phyloP scores from a whole-genome alignment of 2,888 invertebrate species.

The Morpho deidamia region DNA sequence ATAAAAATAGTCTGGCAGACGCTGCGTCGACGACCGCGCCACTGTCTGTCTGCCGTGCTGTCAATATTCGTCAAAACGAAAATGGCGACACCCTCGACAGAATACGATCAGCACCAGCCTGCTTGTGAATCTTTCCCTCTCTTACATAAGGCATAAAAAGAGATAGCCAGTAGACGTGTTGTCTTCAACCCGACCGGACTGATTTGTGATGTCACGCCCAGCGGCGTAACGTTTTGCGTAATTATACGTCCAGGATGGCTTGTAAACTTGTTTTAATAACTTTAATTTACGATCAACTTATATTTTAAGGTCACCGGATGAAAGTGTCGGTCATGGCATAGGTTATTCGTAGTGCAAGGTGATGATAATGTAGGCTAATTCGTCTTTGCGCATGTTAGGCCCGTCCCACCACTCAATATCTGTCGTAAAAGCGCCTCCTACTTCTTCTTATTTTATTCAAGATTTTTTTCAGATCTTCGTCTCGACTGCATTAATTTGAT shows the following conservation, averaged over 20 bases:
- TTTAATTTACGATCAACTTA: constrained; percentile 64
- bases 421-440: constrained; percentile 74
- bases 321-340: constrained; percentile 60
- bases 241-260: constrained; percentile 65
- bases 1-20: constrained; percentile 75
- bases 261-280: constrained; percentile 74
- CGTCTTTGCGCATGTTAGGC: constrained; percentile 75
- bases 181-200: constrained; percentile 68
- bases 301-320: constrained; percentile 57
- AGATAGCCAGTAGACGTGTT: constrained; percentile 56
- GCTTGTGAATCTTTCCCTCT: constrained; percentile 46
- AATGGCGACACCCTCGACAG: constrained; percentile 83
- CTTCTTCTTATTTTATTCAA: constrained; percentile 75
- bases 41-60: constrained; percentile 79
- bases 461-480: constrained; percentile 61
- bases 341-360: constrained; percentile 52
- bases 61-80: constrained; percentile 86
- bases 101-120: constrained; percentile 72
- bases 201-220: constrained; percentile 79
- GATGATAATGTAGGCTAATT: constrained; percentile 50
- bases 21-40: constrained; percentile 73
- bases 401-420: constrained; percentile 78
- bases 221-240: constrained; percentile 78
- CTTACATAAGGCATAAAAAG: constrained; percentile 34
- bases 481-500: constrained; percentile 64